Evolutionary conservation across 2,797 vertebrate species (phyloP), one percentile per base, ranked within the genome.

Genomic region (Galago senegalensis): DNA sequence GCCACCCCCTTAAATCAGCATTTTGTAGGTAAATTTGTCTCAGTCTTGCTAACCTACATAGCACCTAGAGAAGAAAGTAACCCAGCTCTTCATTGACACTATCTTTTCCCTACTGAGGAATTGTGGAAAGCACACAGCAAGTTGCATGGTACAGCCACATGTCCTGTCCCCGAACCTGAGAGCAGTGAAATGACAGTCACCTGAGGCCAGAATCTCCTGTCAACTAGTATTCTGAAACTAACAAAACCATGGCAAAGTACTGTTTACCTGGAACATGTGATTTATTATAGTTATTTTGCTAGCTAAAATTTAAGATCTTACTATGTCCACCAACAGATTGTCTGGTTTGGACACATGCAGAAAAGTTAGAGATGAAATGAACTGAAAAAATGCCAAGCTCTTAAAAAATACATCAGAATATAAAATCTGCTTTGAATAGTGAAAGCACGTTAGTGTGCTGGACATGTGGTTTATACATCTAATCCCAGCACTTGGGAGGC

Each of bases 341-440:
- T 46, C 29, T 67, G 8, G 2, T 84, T 89, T 27, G 46, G 18
- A 49, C 21, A 87, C 81, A 1, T 23, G 29, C 8, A 23, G 61
- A 65, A 84, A 46, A n/a, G 37, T 23, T 37, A 13, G 8, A 56
- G 31, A 67, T 85, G 14, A 91, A 27, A 86, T 53, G 34, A 79
- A 82, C 14, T 25, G 20, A 56, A 67, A 84, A 53, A 40, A 76
- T 21, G 63, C 7, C 18, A 70, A 76, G 31, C n/a, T 80, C 0
- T 65, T 31, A 7, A 3, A 53, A 53, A 70, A 25, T 40, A 63
- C 49, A 73, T 80, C 6, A 70, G 29, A 67, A n/a, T 2, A 31
- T 31, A 14, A 56, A 43, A 37, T 94, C 14, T 58, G n/a, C 60
- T 93, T 94, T 87, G 46, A 69, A 29, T 11, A 73, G 21, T 67